Percentiles rank a stretch among this genome's conserved stretches.
These are phyloP conservation scores for Porites divaricata DNA, from an alignment of 92 coral and sea anemone genomes.

Conservation along the genomic window DNA sequence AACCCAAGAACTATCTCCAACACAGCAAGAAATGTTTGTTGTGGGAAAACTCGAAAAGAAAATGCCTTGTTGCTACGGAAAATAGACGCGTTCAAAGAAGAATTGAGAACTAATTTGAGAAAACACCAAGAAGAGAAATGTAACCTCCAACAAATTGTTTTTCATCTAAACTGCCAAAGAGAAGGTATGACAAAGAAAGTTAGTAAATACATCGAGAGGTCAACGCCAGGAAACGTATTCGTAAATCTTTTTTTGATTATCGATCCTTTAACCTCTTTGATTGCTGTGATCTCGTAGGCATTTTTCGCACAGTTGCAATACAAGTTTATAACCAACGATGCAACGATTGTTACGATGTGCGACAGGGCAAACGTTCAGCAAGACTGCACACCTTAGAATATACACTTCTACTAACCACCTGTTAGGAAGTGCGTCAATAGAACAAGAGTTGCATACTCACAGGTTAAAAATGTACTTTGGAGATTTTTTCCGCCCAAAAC, in stretches of 20 bases:
- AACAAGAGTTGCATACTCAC: background rate
- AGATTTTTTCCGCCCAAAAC: background rate
- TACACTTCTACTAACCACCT: too few species aligned
- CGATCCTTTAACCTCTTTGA: too few species aligned
- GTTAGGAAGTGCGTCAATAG: too few species aligned
- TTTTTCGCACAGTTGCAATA: too few species aligned
- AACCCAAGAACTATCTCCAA: background rate
- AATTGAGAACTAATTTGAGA: background rate
- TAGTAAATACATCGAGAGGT: too few species aligned
- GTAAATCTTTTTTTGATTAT: too few species aligned
- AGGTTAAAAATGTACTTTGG: background rate
- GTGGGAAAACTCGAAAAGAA: constrained; percentile 22
- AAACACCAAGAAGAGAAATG: constrained; percentile 15
- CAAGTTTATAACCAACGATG: too few species aligned
- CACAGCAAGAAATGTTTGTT: constrained; percentile 10
- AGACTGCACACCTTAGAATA: too few species aligned
- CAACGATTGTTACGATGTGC: too few species aligned
- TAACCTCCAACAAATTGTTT: constrained; percentile 13
- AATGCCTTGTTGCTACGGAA: background rate
- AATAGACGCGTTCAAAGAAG: background rate
- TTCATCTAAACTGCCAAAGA: constrained; percentile 9
- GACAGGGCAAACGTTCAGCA: too few species aligned
- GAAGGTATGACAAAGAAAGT: constrained; percentile 12
- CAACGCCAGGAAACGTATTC: too few species aligned
- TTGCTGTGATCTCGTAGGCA: too few species aligned